Base-by-base conservation (phyloP, 2,888 invertebrate genomes). In the Nymphalis urticae region DNA sequence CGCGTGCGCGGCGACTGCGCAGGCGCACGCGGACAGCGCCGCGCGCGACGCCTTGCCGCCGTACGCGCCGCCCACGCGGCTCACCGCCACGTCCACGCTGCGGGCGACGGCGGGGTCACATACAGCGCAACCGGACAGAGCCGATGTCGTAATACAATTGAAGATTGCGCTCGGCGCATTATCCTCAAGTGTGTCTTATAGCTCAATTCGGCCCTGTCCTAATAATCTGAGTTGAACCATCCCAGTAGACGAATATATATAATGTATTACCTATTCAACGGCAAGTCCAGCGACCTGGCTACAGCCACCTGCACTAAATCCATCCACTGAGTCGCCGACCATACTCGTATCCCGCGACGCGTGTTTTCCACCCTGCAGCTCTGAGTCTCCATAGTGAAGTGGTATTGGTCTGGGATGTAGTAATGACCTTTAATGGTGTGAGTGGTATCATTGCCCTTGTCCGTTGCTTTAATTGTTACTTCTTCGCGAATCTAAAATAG, bases 51-150 rank as follows among this genome's bases (percentile, higher is more conserved):
- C 95, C 84, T 98, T 98, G 0, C 93, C 94, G 0, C 98, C 98
- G 81, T 96, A 98, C 0, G 91, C 96, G 16, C 98, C 98, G 2
- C 98, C 98, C 4, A 97, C 76, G 53, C 97, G 94, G 7, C 95
- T 93, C 0, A 97, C 95, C 56, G 90, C 86, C 0, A 97, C 88
- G 72, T 96, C 94, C n/a, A 97, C 93, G 61, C 97, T 77, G 62
- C 4, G 62, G 42, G 42, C 42, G 10, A 42, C 13, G 27, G 5
- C 27, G 21, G 21, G 21, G 21, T 32, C 27, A 32, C 27, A 32
- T 32, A 32, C 27, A 32, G 27, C 21, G 21, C 21, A 21, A 32
- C 6, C 27, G 27, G 27, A 32, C 5, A 6, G 27, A 32, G 6
- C 27, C 27, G 27, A 32, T 6, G 27, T 32, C 27, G 5, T 32